phyloP scores from a whole-genome alignment of 2,113 vertebrate genomes.

The Corynorhinus townsendii region DNA sequence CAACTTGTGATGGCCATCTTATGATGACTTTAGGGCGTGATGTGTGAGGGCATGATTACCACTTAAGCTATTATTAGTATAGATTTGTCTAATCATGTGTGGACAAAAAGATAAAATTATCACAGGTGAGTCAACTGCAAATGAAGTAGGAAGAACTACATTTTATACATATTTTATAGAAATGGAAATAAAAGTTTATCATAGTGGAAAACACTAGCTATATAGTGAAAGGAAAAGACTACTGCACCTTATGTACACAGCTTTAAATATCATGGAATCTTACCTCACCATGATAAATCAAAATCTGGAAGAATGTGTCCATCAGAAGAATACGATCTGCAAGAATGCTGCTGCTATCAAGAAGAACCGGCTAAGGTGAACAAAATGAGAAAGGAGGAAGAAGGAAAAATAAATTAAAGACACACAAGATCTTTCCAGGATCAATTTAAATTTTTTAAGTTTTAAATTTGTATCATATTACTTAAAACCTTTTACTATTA shows the following conservation, averaged over 20 bases:
- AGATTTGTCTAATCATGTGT: not conserved
- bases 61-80: no score
- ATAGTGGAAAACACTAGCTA: not conserved
- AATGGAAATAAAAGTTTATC: conserved; percentile 23
- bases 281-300: conserved; percentile 99
- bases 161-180: not conserved
- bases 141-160: not conserved
- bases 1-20: no score
- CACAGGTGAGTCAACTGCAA: not conserved
- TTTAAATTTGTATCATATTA: conserved; percentile 1
- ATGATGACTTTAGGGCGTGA: no score
- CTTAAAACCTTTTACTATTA: not conserved
- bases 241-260: not conserved
- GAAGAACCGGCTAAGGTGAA: conserved; percentile 88
- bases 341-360: conserved; percentile 98
- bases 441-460: not conserved
- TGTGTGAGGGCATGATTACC: no score
- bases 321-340: conserved; percentile 97
- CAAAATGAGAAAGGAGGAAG: conserved; percentile 13
- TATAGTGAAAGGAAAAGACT: not conserved
- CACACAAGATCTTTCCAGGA: conserved; percentile 43
- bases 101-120: not conserved
- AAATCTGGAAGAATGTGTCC: conserved; percentile 99
- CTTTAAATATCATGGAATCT: conserved; percentile 44
- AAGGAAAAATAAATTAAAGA: not conserved